Evolutionary conservation across 2,888 invertebrate species (phyloP).

Genomic region (Oeneis ivallda): DNA sequence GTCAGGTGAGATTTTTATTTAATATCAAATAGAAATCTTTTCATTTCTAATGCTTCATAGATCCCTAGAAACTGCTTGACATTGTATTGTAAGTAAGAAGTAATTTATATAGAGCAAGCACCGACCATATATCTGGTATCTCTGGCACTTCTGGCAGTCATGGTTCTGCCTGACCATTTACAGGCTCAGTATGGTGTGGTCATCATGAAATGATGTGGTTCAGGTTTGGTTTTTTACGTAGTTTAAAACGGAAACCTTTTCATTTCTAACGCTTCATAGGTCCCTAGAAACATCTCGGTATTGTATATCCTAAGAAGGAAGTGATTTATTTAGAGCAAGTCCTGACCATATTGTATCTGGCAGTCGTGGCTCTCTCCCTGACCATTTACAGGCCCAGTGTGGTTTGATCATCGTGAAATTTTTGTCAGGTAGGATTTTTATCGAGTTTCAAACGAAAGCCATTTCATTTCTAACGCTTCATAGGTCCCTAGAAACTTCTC

Average conservation of each 20-base stretch:
- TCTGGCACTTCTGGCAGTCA: slow-evolving; percentile 42
- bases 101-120: slow-evolving; percentile 74
- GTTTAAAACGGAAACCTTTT: slow-evolving; percentile 23
- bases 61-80: slow-evolving; percentile 42
- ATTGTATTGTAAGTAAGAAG: slow-evolving; percentile 72
- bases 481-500: slow-evolving; percentile 27
- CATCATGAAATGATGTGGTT: slow-evolving; percentile 48
- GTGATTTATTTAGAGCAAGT: too few species aligned
- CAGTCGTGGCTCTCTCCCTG: slow-evolving; percentile 67
- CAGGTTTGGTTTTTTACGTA: slow-evolving; percentile 48
- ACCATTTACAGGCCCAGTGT: slow-evolving; percentile 59
- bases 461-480: neutral
- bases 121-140: slow-evolving; percentile 60
- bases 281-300: too few species aligned
- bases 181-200: slow-evolving; percentile 61
- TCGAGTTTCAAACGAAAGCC: slow-evolving; percentile 40
- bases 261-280: too few species aligned
- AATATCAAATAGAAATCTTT: slow-evolving; percentile 31
- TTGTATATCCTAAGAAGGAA: too few species aligned
- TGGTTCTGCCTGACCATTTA: slow-evolving; percentile 56
- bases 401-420: slow-evolving; percentile 55
- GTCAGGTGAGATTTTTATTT: slow-evolving; percentile 39
- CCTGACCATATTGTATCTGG: slow-evolving; percentile 65
- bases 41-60: too few species aligned
- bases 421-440: slow-evolving; percentile 43